Evolutionary conservation across 2,113 vertebrate species (phyloP), one percentile per base, ranked within the genome.

Genomic region (Poeciliopsis occidentalis): DNA sequence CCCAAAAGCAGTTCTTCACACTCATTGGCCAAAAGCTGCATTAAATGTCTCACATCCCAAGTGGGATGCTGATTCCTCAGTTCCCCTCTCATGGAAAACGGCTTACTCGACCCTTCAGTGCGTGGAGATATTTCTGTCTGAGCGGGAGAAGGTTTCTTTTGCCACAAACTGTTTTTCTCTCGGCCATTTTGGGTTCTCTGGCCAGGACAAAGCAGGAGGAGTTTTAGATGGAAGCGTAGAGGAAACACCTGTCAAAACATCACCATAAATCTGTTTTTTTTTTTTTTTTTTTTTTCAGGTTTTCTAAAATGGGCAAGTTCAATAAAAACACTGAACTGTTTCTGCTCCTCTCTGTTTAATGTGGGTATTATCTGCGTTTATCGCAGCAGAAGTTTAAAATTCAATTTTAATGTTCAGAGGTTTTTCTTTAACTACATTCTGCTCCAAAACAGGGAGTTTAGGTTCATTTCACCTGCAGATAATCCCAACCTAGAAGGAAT

Each of bases 201-300:
- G 74, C 71, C 60, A 60, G 74, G 85, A 85, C 70, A 64, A 83
- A 83, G 22, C 60, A 57, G 76, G 73, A 72, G 78, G 32, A 77
- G 78, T 75, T 67, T 84, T 26, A 15, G 68, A 79, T 80, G 62
- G 71, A 80, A 81, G 67, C 71, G 24, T 31, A 74, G 80, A 67
- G 32, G 29, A 54, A 87, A 87, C 91, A 93, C 90, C 90, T 93
- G 89, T 93, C 81, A 75, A 91, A 92, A 93, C 85, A 90, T 83
- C 81, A 80, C 60, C 71, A 64, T 26, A 44, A 84, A 77, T 75
- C 39, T 0, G 26, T 31, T 75, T 47, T 87, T 84, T 86, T 80
- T 89, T 88, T 71, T 37, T 47, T 81, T 70, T 61, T n/a, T n/a
- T n/a, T n/a, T n/a, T n/a, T n/a, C 29, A 79, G 75, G 27, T 67